Evolutionary conservation across 2,888 invertebrate species (phyloP), one percentile per base, ranked within the genome.

Genomic region (Lochmaea crataegi): DNA sequence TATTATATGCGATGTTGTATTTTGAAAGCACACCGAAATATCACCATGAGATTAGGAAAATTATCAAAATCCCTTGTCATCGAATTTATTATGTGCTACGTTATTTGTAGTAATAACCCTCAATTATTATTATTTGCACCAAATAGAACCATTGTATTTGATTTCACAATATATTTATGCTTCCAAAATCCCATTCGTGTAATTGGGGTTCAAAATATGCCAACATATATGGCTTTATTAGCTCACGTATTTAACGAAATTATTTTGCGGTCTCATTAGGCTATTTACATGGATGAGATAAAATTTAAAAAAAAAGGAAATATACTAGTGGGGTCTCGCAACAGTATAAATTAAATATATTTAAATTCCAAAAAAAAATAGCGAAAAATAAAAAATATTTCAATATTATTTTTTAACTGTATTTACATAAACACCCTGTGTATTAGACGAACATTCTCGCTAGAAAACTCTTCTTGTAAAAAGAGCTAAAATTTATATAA

Each of bases 111-210:
- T 78, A 78, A 76, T 76, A 77, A 71, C 75, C 73, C 45, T 61
- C 75, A 76, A 78, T 77, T 78, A 78, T 78, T 78, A 78, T 78
- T 77, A 76, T 78, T 76, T 77, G 73, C 75, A 74, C 70, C 71
- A 76, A 76, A 76, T 78, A 76, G 68, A 73, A 58, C 66, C 53
- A 69, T 73, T 71, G 38, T 42, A 71, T 73, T 70, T 56, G 64
- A 64, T 42, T 70, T 64, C 45, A 67, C 57, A 68, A 60, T 60
- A 45, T 67, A 42, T 45, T 14, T n/a, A 22, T 16, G 56, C 41
- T 11, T n/a, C 14, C 57, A 67, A 67, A 58, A 67, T 67, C 41
- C n/a, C 45, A 67, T 67, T 67, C 32, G 26, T 9, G 45, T 67
- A 18, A 42, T 48, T 41, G 45, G 58, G 57, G 26, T 45, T 58